phyloP scores from a whole-genome alignment of 2,113 vertebrate species.

The Kryptolebias marmoratus region DNA sequence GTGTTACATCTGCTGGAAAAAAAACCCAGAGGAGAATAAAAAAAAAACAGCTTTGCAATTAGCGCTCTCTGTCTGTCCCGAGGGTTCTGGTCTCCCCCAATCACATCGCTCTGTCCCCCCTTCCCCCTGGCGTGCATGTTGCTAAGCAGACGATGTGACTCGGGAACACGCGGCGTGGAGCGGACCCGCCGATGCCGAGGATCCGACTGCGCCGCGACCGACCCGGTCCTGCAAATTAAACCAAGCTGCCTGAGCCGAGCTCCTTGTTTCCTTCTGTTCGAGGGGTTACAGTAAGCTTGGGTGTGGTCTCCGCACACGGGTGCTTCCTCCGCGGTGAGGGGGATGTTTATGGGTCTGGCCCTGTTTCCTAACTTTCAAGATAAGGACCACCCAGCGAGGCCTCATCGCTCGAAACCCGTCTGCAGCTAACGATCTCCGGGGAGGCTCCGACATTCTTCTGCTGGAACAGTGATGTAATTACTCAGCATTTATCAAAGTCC shows the following conservation, averaged over 20 bases:
- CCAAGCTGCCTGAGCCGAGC: slow-evolving; percentile 39
- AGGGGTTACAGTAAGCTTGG: slow-evolving; percentile 57
- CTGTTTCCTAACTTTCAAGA: slow-evolving; percentile 73
- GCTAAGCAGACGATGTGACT: slow-evolving; percentile 80
- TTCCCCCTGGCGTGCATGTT: slow-evolving; percentile 66
- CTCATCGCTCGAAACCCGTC: slow-evolving; percentile 70
- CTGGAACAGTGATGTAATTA: slow-evolving; percentile 65
- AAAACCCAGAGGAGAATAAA: slow-evolving; percentile 55
- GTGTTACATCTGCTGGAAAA: slow-evolving; percentile 67
- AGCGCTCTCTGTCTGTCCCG: slow-evolving; percentile 63
- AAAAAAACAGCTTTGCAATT: slow-evolving; percentile 76
- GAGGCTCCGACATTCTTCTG: slow-evolving; percentile 55
- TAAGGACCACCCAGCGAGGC: slow-evolving; percentile 78
- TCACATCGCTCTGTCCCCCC: slow-evolving; percentile 65
- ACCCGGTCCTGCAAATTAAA: slow-evolving; percentile 53
- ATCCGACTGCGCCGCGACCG: slow-evolving; percentile 55
- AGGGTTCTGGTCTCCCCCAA: slow-evolving; percentile 77
- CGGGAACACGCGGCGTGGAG: slow-evolving; percentile 61
- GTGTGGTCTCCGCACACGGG: slow-evolving; percentile 64
- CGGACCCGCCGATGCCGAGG: slow-evolving; percentile 49
- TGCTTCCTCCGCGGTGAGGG: slow-evolving; percentile 68
- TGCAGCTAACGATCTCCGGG: slow-evolving; percentile 64
- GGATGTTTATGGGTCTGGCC: slow-evolving; percentile 75
- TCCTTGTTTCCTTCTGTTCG: slow-evolving; percentile 19
- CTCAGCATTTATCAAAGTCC: slow-evolving; percentile 71